Conservation (phyloP, 2,113 vertebrate genomes). For the Danionella cerebrum region DNA sequence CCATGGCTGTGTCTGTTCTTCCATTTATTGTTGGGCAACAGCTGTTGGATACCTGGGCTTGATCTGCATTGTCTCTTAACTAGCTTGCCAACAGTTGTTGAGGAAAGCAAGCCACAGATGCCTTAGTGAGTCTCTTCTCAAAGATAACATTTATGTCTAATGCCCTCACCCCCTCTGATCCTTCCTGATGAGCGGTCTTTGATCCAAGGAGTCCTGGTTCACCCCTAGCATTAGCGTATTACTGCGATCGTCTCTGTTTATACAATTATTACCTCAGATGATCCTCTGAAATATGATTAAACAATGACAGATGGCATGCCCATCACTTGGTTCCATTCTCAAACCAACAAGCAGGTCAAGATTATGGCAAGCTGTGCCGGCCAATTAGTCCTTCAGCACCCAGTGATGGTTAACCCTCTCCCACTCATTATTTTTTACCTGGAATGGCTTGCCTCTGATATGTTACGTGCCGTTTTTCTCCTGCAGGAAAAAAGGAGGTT, state of each 20-base stretch:
- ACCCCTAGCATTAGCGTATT: slow-evolving; percentile 13
- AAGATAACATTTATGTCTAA: slow-evolving; percentile 32
- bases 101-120: slow-evolving; percentile 27
- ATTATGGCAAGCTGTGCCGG: neutral
- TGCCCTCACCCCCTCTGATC: slow-evolving; percentile 9
- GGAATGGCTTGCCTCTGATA: slow-evolving; percentile 15
- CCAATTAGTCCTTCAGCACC: neutral
- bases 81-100: slow-evolving; percentile 31
- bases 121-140: slow-evolving; percentile 33
- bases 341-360: neutral
- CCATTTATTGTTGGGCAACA: slow-evolving; percentile 42
- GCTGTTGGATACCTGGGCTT: slow-evolving; percentile 39
- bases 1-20: slow-evolving; percentile 23
- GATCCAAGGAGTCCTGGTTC: slow-evolving; percentile 24
- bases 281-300: slow-evolving; percentile 11
- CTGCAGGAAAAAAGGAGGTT: slow-evolving; percentile 17
- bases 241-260: slow-evolving; percentile 3
- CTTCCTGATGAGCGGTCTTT: slow-evolving; percentile 17
- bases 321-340: neutral
- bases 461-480: slow-evolving; percentile 17
- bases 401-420: neutral
- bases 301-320: slow-evolving; percentile 11
- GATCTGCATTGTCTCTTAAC: slow-evolving; percentile 35
- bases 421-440: neutral
- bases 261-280: slow-evolving; percentile 16